Base-by-base conservation (phyloP, 30 jellyfish, hydroid and myxozoan species). In the Hydractinia symbiolongicarpus region DNA sequence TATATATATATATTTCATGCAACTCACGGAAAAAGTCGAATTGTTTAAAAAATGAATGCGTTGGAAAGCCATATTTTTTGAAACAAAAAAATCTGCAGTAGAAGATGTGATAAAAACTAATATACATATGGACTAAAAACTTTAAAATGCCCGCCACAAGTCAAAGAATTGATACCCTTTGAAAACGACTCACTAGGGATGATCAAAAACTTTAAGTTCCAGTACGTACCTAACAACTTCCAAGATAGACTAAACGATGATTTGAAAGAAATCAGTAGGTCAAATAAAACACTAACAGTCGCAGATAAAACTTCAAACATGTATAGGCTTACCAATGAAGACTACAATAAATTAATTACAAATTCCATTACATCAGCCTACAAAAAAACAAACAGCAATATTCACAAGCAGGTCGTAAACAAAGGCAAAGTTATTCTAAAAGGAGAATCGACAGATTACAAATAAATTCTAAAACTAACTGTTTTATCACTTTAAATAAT, bases 281-380 rank as follows among this genome's bases (percentile, higher is more conserved):
- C 83, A 15, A 53, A 52, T n/a, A 86, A 73, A 52, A 53, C 60
- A 6, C 62, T 80, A 49, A 72, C 73, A 14, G 76, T 67, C 5
- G 92, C 92, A 14, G 95, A 79, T 64, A 85, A 86, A 73, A 78
- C 95, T 52, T 54, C 81, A 19, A 79, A 86, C 82, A 4, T 50
- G 4, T 79, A 67, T 76, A 73, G 67, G 15, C 73, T 81, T 0
- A 62, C 67, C 11, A 56, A 49, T 50, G 55, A 73, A 13, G 54
- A 58, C 11, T 76, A 81, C 79, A 71, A 61, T 7, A 87, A 81
- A 66, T 73, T 87, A 40, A 74, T 81, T 17, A 61, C 8, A n/a
- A 55, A 81, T 20, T 69, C 21, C 87, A 73, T 86, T 53, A 81
- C 95, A 15, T 7, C 30, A 50, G 44, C 57, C 51, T 87, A 81